Evolutionary conservation across 2,888 invertebrate genomes (phyloP).

Genomic region (Epirrhoe alternata): DNA sequence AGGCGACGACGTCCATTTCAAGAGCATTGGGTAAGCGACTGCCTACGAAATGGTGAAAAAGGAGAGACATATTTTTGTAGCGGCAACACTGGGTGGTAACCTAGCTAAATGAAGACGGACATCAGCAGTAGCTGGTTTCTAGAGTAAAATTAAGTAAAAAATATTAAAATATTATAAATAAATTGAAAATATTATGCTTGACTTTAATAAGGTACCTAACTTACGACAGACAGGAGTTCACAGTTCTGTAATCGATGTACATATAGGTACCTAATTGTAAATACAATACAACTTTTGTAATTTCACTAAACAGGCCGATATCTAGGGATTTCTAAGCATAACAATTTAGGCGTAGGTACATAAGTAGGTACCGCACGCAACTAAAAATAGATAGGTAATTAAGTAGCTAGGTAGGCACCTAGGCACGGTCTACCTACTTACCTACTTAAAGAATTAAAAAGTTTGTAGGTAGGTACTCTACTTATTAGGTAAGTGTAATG

Average conservation of each 20-base stretch:
- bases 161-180: too few relatives aligned
- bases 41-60: conserved; percentile 73
- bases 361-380: background rate
- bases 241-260: too few relatives aligned
- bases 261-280: too few relatives aligned
- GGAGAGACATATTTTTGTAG: conserved; percentile 71
- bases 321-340: background rate
- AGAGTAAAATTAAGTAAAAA: background rate
- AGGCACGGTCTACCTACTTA: too few relatives aligned
- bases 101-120: conserved; percentile 36
- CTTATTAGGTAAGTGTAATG: too few relatives aligned
- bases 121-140: background rate
- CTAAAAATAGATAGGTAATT: background rate
- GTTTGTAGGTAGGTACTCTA: too few relatives aligned
- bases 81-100: conserved; percentile 67
- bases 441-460: too few relatives aligned
- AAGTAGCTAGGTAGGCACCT: background rate
- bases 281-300: too few relatives aligned
- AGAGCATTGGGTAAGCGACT: conserved; percentile 78
- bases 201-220: too few relatives aligned
- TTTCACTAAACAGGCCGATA: too few relatives aligned
- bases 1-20: conserved; percentile 79
- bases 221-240: too few relatives aligned
- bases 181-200: too few relatives aligned
- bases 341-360: background rate